Base-by-base conservation (phyloP, 23 tunicate genomes). In the Phallusia fumigata region DNA sequence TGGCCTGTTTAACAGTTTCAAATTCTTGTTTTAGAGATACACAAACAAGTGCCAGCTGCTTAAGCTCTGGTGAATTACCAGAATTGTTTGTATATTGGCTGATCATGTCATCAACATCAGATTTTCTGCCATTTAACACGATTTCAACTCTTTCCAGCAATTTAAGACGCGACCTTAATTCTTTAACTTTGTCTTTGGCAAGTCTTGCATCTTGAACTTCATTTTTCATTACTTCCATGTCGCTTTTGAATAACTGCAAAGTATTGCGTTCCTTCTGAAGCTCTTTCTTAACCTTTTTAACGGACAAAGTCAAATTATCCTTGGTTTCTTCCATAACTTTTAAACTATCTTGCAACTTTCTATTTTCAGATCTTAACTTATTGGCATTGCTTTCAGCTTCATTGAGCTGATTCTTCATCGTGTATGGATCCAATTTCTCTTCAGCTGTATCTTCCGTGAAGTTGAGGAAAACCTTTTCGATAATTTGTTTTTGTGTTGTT, bases 11-110 rank as follows among this genome's bases (percentile, higher is more conserved):
- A 2, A 93, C 31, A 0, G 74, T 78, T 73, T 93, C 98, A 77
- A 73, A 93, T 79, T 93, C 98, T 77, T 93, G 98, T 80, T 93
- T 93, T 83, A 93, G 52, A n/a, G 98, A 85, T 21, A 84, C 84
- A 52, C 98, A 93, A 52, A 88, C 84, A 21, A 86, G 69, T 5
- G 98, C 92, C 0, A 93, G 51, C 35, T 82, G 86, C 35, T 76
- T 77, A 32, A 76, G 40, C 26, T 79, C 84, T 21, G 45, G 31
- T 13, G 83, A 53, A 52, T 47, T 52, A 19, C 30, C 35, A 28
- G 86, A 64, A 13, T 32, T 73, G n/a, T 31, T 30, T 10, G 86
- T 80, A 36, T 91, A 92, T 65, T 78, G 86, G 10, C 74, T 31
- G 64, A 93, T 30, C 98, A 93, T 88, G 21, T 93, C 85, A 50